These are phyloP conservation scores for Hippocampus zosterae DNA, from an alignment of 2,113 vertebrate species.

Conservation along the genomic window DNA sequence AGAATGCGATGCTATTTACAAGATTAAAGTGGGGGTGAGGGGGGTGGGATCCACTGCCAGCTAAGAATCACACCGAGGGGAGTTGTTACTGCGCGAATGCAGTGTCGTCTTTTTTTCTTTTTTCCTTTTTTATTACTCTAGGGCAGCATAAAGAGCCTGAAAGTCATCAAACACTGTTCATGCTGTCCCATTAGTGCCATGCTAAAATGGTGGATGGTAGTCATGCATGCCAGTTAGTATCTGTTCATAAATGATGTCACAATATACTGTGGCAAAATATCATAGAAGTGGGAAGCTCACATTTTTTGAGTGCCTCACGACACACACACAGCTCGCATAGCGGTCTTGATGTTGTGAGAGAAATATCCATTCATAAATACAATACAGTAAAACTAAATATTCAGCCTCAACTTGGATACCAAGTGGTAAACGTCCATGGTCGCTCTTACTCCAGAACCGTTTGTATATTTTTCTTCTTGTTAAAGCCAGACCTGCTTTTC, in stretches of 20 bases:
- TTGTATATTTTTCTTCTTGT: no score
- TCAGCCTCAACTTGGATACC: no score
- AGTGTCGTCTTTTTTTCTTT: neutral
- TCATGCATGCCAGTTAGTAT: neutral
- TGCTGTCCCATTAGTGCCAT: neutral
- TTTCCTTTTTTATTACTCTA: neutral
- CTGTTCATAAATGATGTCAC: slow-evolving; percentile 2
- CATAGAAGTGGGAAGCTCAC: neutral
- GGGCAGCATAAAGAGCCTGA: neutral
- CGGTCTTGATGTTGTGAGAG: neutral
- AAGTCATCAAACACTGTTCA: neutral
- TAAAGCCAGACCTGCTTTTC: no score
- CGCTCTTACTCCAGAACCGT: no score
- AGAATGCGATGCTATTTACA: neutral
- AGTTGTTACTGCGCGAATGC: neutral
- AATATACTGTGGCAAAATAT: neutral
- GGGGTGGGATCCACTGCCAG: neutral
- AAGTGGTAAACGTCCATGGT: no score
- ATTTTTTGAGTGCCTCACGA: neutral
- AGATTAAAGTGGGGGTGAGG: neutral
- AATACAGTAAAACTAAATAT: neutral
- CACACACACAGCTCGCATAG: neutral
- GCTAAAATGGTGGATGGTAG: neutral
- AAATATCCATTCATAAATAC: neutral
- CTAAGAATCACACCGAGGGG: neutral